Conservation (phyloP, 2,113 vertebrate genomes). For the Anguilla rostrata region DNA sequence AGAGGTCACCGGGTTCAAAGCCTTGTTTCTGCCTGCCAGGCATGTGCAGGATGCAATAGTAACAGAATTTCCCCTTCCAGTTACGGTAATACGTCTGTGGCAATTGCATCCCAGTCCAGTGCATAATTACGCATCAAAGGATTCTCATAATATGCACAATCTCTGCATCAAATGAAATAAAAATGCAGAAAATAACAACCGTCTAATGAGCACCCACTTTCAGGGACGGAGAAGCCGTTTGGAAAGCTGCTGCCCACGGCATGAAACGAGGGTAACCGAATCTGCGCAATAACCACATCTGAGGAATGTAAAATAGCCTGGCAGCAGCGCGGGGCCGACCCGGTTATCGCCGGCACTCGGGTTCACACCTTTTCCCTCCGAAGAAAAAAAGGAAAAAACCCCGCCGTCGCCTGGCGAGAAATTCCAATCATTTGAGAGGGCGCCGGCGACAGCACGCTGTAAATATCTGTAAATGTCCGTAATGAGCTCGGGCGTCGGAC, state of each 20-base stretch:
- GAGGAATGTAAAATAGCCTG: background rate
- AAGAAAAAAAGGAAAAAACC: constrained; percentile 4
- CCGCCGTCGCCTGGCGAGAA: constrained; percentile 41
- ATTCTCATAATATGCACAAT: background rate
- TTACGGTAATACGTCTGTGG: background rate
- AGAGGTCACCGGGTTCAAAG: background rate
- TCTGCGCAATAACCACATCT: background rate
- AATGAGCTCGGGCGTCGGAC: constrained; percentile 68
- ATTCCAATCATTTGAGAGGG: constrained; percentile 58
- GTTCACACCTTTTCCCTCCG: background rate
- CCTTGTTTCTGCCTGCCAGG: background rate
- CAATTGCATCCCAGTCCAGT: background rate
- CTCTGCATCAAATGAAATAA: background rate
- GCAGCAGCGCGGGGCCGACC: background rate
- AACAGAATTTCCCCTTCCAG: background rate
- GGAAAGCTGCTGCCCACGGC: background rate
- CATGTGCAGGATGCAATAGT: background rate
- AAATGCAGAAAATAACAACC: background rate
- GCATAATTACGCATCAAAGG: background rate
- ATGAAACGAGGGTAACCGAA: background rate
- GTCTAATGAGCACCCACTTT: background rate
- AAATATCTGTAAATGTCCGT: constrained; percentile 60
- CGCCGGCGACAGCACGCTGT: constrained; percentile 42
- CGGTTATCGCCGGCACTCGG: background rate
- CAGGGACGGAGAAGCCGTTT: background rate